Base-by-base conservation (phyloP, 2,113 vertebrate genomes). In the Hippocampus guttulatus region DNA sequence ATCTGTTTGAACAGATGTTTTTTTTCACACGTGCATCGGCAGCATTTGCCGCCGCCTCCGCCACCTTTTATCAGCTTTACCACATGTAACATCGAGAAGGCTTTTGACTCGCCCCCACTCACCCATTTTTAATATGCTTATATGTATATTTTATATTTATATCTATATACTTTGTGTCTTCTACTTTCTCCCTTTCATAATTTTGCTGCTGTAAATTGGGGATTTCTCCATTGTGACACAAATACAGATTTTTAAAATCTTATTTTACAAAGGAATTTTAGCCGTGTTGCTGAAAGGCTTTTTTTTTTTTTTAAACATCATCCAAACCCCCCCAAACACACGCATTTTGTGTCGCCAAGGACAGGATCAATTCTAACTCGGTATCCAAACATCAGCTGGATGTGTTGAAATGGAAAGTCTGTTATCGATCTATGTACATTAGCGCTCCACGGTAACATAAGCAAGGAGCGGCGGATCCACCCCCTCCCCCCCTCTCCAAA, bases 341-440 rank as follows among this genome's bases (percentile, higher is more conserved):
- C 65, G 71, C 38, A 87, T 43, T 78, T 87, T 58, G 84, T 83
- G 87, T 85, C 88, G 87, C 88, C 88, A 87, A 75, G 33, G 75
- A 74, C 68, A 9, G 75, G 85, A 91, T 88, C 84, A 86, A 86
- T 88, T 79, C 75, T 78, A 80, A 89, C 84, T 76, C 78, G 70
- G 80, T 75, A 81, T 82, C 78, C 54, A 75, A 75, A 78, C 86
- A 86, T 90, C 81, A 84, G 78, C 70, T 71, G 62, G 65, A 72
- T 72, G 87, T 90, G 89, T 84, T 87, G 87, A 89, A 86, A 91
- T 91, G 88, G 88, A 89, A 90, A 89, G 88, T 84, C 87, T 89
- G 85, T 80, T 83, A 90, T 91, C 69, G 89, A 91, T 91, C 86
- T 83, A 84, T 87, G 84, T 89, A 84, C 86, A 88, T 91, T 90